phyloP scores from a whole-genome alignment of 2,888 invertebrate species.

The Dromius quadrimaculatus region DNA sequence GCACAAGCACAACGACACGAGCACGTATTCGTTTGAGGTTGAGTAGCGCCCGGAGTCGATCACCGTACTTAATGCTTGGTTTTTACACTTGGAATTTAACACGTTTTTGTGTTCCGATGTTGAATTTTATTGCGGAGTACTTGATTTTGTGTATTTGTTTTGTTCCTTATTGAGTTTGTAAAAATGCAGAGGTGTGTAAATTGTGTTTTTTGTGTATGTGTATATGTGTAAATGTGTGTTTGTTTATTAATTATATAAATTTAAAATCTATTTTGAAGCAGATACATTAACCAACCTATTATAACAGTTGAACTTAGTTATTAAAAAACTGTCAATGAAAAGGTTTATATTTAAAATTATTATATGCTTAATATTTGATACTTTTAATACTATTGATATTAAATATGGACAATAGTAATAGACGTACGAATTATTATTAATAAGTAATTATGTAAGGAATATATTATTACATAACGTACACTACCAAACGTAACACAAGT shows the following conservation, averaged over 20 bases:
- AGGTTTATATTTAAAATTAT: conserved; percentile 52
- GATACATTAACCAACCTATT: conserved; percentile 53
- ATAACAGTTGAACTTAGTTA: conserved; percentile 52
- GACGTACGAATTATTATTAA: conserved; percentile 65
- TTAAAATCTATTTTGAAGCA: conserved; percentile 53
- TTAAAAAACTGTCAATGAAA: conserved; percentile 53
- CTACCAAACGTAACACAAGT: conserved; percentile 75
- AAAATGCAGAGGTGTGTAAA: conserved; percentile 13
- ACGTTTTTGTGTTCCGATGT: conserved; percentile 28
- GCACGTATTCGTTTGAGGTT: conserved; percentile 18
- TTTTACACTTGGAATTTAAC: conserved; percentile 14
- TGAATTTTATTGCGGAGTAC: conserved; percentile 22
- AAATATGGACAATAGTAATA: conserved; percentile 67
- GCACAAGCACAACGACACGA: conserved; percentile 4
- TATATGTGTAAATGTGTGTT: conserved; percentile 36
- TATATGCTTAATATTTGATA: conserved; percentile 52
- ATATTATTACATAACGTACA: conserved; percentile 71
- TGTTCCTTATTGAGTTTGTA: conserved; percentile 38
- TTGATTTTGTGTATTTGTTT: conserved; percentile 39
- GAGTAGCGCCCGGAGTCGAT: not conserved
- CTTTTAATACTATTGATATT: conserved; percentile 64
- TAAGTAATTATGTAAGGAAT: conserved; percentile 69
- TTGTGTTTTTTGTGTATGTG: conserved; percentile 35
- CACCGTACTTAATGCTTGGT: not conserved
- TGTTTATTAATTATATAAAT: conserved; percentile 49